Conservation (phyloP, 2,797 vertebrate genomes). For the Acipenser transmontanus region DNA sequence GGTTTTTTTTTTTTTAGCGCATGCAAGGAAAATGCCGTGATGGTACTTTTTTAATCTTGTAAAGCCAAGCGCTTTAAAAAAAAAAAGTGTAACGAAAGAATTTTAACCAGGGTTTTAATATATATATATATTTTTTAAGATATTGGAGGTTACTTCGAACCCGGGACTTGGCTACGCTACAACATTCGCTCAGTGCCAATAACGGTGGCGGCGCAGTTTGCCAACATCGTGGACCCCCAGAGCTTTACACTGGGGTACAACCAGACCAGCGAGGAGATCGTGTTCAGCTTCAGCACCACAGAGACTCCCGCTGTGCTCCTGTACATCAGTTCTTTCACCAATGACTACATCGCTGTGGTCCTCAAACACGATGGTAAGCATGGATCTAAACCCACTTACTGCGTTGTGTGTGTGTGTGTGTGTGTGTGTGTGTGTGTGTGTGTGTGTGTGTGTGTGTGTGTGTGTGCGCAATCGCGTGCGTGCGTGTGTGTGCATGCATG, state of each 20-base stretch:
- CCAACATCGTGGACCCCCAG: constrained; percentile 75
- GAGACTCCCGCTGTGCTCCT: constrained; percentile 81
- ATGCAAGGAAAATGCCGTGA: too few species aligned
- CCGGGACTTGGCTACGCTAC: constrained; percentile 85
- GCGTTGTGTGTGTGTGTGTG: too few species aligned
- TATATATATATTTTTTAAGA: constrained; percentile 64
- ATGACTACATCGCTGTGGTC: constrained; percentile 87
- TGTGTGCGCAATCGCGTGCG: too few species aligned
- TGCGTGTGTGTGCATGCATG: too few species aligned
- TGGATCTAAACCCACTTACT: not conserved
- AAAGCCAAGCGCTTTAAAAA: too few species aligned
- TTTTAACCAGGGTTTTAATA: too few species aligned
- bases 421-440: too few species aligned
- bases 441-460: too few species aligned
- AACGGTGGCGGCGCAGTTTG: constrained; percentile 75
- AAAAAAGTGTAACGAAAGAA: too few species aligned
- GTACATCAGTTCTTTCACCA: constrained; percentile 89
- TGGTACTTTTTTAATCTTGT: too few species aligned
- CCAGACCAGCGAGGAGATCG: constrained; percentile 87
- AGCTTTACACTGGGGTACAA: constrained; percentile 82
- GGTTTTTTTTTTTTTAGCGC: too few species aligned
- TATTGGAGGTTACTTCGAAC: constrained; percentile 85
- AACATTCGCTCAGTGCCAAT: constrained; percentile 79
- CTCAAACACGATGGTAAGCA: constrained; percentile 80
- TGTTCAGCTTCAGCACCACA: constrained; percentile 91